These are phyloP conservation scores for Agrypnia vestita DNA, from an alignment of 1,140 invertebrate species.

Conservation along the genomic window DNA sequence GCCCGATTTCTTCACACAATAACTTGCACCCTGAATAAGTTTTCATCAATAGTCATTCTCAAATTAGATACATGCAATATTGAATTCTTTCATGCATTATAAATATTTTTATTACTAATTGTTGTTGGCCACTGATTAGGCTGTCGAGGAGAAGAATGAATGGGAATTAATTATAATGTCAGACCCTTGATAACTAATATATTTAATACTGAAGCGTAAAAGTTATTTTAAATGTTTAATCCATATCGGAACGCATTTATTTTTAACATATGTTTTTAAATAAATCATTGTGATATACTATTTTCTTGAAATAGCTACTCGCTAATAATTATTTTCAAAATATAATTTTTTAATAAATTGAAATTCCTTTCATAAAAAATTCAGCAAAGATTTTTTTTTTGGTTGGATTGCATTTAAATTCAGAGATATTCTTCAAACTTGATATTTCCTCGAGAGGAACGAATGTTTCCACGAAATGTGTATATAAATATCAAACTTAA, in stretches of 20 bases:
- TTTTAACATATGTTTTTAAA: not conserved
- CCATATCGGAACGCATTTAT: conserved; percentile 15
- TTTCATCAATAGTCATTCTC: no score
- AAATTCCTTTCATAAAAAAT: not conserved
- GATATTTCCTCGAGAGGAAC: conserved; percentile 30
- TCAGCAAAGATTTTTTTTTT: not conserved
- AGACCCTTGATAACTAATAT: not conserved
- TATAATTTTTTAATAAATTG: no score
- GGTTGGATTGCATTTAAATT: not conserved
- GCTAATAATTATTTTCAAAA: no score
- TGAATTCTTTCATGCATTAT: no score
- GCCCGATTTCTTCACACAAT: no score
- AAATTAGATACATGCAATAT: no score
- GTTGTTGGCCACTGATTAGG: not conserved
- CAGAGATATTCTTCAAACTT: not conserved
- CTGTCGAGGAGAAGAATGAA: not conserved
- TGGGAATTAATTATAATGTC: not conserved
- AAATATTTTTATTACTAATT: no score
- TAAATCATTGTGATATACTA: conserved; percentile 14
- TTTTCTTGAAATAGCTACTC: not conserved
- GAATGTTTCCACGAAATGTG: conserved; percentile 8
- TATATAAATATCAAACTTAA: conserved; percentile 38
- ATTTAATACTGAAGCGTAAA: not conserved
- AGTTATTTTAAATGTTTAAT: conserved; percentile 6
- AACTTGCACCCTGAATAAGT: no score